Percentiles rank a stretch among this genome's conserved stretches.
Evolutionary conservation across 2,113 vertebrate species (phyloP).

Genomic region (Phrynosoma platyrhinos): DNA sequence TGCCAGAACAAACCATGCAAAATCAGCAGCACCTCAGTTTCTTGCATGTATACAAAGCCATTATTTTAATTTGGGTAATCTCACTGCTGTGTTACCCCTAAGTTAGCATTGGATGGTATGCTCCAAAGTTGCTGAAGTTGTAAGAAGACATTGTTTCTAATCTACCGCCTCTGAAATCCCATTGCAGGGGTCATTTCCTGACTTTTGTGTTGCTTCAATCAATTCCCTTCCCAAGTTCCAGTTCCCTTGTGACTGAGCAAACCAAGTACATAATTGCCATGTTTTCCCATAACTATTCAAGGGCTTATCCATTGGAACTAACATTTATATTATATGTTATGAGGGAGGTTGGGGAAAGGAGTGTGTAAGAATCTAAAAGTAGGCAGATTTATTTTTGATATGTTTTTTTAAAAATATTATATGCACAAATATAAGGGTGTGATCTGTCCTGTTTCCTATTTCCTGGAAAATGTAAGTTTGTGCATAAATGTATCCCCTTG

Average conservation of each 20-base stretch:
- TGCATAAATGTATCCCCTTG: background rate
- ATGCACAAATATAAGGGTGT: background rate
- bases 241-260: constrained; percentile 57
- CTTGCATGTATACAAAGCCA: constrained; percentile 27
- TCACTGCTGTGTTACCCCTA: constrained; percentile 6
- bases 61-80: constrained; percentile 12
- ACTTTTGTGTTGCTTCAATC: constrained; percentile 76
- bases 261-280: constrained; percentile 42
- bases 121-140: constrained; percentile 79
- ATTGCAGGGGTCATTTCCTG: constrained; percentile 86
- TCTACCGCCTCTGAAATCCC: constrained; percentile 68
- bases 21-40: constrained; percentile 52
- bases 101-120: constrained; percentile 72
- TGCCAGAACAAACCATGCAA: background rate
- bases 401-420: constrained; percentile 11
- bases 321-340: constrained; percentile 44
- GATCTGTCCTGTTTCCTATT: background rate
- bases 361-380: constrained; percentile 46
- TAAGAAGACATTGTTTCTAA: constrained; percentile 86
- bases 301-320: constrained; percentile 37
- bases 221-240: constrained; percentile 65
- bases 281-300: constrained; percentile 46
- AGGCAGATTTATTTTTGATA: constrained; percentile 22
- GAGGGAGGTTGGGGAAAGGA: constrained; percentile 12
- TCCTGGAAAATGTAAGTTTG: background rate